phyloP scores from a whole-genome alignment of 2,888 invertebrate genomes.

The Eupithecia subumbrata region DNA sequence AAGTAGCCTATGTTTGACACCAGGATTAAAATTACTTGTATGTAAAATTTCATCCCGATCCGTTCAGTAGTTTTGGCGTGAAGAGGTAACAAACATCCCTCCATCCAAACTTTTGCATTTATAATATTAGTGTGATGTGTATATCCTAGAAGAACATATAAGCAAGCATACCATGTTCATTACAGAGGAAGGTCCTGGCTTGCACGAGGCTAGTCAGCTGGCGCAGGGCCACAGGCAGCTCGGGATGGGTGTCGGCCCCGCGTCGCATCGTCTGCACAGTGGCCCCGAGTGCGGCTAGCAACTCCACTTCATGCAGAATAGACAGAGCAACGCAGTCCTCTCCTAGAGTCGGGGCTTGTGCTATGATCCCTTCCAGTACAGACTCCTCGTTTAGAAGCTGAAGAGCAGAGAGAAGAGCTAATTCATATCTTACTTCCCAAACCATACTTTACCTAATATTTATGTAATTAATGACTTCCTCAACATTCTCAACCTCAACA shows the following conservation, averaged over 20 bases:
- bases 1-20: too few relatives aligned
- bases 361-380: constrained; percentile 87
- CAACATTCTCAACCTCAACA: too few relatives aligned
- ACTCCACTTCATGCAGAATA: constrained; percentile 89
- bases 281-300: constrained; percentile 87
- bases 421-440: background rate
- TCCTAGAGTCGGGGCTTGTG: constrained; percentile 87
- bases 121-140: too few relatives aligned
- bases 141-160: constrained; percentile 74
- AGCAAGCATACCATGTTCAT: constrained; percentile 57
- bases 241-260: constrained; percentile 87
- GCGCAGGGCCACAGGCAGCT: constrained; percentile 87
- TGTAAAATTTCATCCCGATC: too few relatives aligned
- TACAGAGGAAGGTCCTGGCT: constrained; percentile 47
- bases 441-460: too few relatives aligned
- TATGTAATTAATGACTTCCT: too few relatives aligned
- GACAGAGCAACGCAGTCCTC: constrained; percentile 89
- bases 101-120: too few relatives aligned
- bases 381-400: constrained; percentile 76
- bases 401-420: too few relatives aligned
- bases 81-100: too few relatives aligned
- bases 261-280: constrained; percentile 87
- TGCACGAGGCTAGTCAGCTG: constrained; percentile 84
- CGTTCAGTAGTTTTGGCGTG: too few relatives aligned
- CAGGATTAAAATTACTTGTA: too few relatives aligned